These are phyloP conservation scores for Lepisosteus oculatus DNA, from an alignment of 2,113 vertebrate species.

Conservation along the genomic window DNA sequence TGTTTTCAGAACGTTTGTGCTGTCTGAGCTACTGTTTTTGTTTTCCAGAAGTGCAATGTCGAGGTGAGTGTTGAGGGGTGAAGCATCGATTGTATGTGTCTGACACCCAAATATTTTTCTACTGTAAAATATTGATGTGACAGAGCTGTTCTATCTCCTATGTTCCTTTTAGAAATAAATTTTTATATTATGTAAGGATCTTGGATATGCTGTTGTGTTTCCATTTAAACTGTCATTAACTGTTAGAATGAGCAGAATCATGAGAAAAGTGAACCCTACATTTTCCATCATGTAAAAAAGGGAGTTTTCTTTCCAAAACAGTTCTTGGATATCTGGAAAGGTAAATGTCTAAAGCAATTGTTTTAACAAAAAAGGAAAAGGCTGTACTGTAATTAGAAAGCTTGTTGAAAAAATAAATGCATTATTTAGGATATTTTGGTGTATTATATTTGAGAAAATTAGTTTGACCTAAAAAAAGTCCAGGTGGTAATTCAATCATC, in stretches of 20 bases:
- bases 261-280: background rate
- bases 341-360: no score
- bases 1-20: background rate
- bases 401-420: no score
- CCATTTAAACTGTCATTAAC: background rate
- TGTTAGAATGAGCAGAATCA: background rate
- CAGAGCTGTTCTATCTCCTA: constrained; percentile 27
- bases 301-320: no score
- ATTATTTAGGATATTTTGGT: no score
- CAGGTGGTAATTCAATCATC: no score
- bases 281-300: no score
- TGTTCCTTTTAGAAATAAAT: constrained; percentile 54
- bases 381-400: no score
- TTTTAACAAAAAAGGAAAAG: no score
- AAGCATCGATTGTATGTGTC: constrained; percentile 31
- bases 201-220: background rate
- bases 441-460: no score
- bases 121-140: constrained; percentile 31
- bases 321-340: no score
- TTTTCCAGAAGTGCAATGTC: constrained; percentile 14
- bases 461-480: no score
- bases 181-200: constrained; percentile 51
- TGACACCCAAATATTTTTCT: constrained; percentile 30
- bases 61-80: constrained; percentile 14
- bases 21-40: constrained; percentile 4